phyloP scores from a whole-genome alignment of 2,888 invertebrate genomes.

The Epicampocera succincta region DNA sequence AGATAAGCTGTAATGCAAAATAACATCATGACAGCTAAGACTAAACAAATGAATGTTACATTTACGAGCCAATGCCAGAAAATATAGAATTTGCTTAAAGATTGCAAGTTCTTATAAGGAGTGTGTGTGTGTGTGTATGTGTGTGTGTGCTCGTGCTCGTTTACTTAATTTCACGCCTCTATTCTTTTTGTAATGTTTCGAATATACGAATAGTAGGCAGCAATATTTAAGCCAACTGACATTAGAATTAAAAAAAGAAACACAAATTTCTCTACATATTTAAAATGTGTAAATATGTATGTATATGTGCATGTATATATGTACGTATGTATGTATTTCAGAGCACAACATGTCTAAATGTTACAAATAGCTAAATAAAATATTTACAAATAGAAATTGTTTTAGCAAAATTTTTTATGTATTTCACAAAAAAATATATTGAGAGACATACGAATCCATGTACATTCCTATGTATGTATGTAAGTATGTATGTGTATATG shows the following conservation, averaged over 20 bases:
- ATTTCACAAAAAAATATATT: constrained; percentile 6
- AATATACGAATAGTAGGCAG: background rate
- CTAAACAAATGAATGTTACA: background rate
- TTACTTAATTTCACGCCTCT: constrained; percentile 56
- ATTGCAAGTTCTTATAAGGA: constrained; percentile 30
- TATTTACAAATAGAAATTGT: constrained; percentile 51
- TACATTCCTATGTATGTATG: background rate
- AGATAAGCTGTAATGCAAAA: constrained; percentile 51
- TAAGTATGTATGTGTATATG: background rate
- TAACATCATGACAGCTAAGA: constrained; percentile 18
- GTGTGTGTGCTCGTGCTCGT: background rate
- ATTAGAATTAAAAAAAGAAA: background rate
- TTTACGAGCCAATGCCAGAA: constrained; percentile 32
- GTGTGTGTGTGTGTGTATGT: background rate
- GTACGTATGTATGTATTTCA: no score
- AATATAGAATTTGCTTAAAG: constrained; percentile 10
- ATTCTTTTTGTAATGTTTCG: constrained; percentile 8
- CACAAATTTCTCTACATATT: constrained; percentile 32
- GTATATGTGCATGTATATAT: no score
- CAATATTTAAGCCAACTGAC: constrained; percentile 22
- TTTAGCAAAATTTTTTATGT: constrained; percentile 18
- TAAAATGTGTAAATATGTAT: no score
- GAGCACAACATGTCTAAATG: constrained; percentile 60
- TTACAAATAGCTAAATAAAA: constrained; percentile 56
- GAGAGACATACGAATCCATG: no score